A percentile compares a stretch with the other conserved stretches of the same genome.
phyloP scores from a whole-genome alignment of 2,113 vertebrate genomes.

The Psittacula cyanocephala region DNA sequence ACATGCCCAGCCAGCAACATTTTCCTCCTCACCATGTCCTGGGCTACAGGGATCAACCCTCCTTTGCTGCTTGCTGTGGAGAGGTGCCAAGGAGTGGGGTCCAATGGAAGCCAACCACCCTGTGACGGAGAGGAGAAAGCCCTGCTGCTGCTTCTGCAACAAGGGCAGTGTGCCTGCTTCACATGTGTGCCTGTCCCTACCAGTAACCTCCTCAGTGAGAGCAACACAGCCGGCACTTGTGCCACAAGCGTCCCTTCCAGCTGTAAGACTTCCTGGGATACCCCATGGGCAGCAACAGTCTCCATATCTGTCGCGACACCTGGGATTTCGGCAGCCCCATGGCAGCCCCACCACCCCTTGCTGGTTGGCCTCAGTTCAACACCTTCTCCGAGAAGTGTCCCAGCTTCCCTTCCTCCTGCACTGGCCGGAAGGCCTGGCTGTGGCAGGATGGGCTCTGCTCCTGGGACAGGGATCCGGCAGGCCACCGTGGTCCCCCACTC shows the following conservation, averaged over 20 bases:
- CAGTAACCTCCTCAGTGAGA: neutral
- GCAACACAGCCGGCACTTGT: neutral
- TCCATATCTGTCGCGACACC: neutral
- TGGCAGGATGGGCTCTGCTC: constrained; percentile 24
- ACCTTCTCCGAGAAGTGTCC: constrained; percentile 15
- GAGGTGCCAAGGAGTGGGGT: neutral
- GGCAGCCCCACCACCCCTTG: neutral
- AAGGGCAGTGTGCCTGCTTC: rapidly evolving
- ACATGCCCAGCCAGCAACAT: rapidly evolving
- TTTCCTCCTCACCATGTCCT: neutral
- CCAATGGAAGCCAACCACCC: neutral
- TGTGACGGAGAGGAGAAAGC: rapidly evolving
- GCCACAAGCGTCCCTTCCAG: neutral
- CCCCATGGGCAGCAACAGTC: neutral
- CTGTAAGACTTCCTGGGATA: neutral
- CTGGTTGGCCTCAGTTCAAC: constrained; percentile 31
- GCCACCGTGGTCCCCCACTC: neutral
- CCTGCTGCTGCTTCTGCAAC: neutral
- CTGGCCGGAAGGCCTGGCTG: constrained; percentile 20
- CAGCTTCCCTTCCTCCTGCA: constrained; percentile 77
- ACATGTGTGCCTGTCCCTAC: rapidly evolving
- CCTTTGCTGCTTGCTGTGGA: neutral
- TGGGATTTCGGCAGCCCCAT: neutral
- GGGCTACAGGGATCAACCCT: rapidly evolving
- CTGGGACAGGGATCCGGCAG: constrained; percentile 50